Conservation (phyloP, 2,113 vertebrate genomes). For the Grantiella picta region DNA sequence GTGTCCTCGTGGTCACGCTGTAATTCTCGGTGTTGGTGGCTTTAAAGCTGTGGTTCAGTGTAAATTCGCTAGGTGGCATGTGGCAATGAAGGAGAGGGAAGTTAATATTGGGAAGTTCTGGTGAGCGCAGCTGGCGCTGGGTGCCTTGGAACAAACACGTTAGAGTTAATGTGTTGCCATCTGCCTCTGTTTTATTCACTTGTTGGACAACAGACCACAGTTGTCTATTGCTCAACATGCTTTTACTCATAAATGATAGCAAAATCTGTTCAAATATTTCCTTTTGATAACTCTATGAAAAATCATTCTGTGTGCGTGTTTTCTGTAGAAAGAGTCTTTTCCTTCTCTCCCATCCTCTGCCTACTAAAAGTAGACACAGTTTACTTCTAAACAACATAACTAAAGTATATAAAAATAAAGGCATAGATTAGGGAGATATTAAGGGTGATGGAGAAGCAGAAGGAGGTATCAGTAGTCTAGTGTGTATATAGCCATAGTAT, state of each 20-base stretch:
- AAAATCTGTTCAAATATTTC: conserved; percentile 15
- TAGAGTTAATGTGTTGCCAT: neutral
- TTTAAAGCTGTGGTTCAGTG: neutral
- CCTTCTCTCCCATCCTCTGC: neutral
- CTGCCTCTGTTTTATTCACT: conserved; percentile 1
- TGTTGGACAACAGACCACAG: neutral
- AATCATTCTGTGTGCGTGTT: neutral
- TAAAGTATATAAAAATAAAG: neutral
- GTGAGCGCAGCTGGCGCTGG: neutral
- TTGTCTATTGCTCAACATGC: neutral
- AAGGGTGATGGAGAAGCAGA: too few relatives aligned
- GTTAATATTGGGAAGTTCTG: neutral
- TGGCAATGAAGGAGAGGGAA: conserved; percentile 10
- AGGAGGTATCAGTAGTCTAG: neutral
- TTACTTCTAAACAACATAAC: neutral
- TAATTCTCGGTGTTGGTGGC: rapidly evolving
- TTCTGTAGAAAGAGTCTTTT: neutral
- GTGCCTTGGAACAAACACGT: neutral
- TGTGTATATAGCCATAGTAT: neutral
- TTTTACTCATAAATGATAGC: neutral
- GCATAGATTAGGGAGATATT: neutral
- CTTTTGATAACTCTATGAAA: neutral
- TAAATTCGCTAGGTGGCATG: conserved; percentile 48
- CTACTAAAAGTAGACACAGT: neutral
- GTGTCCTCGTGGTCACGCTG: rapidly evolving